Conservation (phyloP, 1,140 invertebrate species). For the Palaemon carinicauda region DNA sequence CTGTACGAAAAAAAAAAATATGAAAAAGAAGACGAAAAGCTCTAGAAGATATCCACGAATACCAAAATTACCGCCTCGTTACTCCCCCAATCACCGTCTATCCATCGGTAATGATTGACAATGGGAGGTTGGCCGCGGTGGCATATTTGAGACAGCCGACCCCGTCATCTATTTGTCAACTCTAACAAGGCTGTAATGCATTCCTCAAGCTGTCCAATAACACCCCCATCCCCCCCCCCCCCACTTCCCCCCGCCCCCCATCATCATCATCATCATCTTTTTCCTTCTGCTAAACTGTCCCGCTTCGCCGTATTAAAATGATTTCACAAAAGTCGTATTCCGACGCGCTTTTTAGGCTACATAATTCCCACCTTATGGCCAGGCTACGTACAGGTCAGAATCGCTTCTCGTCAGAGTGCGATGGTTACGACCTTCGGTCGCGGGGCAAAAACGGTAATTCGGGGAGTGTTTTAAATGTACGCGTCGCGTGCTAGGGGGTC, state of each 20-base stretch:
- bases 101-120: too few relatives aligned
- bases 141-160: too few relatives aligned
- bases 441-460: background rate
- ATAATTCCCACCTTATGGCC: background rate
- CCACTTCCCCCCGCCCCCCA: background rate
- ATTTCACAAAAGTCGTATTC: background rate
- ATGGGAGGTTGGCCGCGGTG: too few relatives aligned
- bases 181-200: too few relatives aligned
- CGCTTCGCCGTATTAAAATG: background rate
- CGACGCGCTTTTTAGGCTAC: background rate
- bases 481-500: slow-evolving; percentile 24
- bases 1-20: too few relatives aligned
- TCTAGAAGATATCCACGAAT: too few relatives aligned
- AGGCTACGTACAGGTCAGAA: background rate
- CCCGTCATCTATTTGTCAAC: too few relatives aligned
- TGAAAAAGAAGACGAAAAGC: too few relatives aligned
- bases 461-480: slow-evolving; percentile 40
- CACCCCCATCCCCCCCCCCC: background rate
- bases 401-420: background rate
- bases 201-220: background rate
- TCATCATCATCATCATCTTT: background rate
- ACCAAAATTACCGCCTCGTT: too few relatives aligned
- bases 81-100: too few relatives aligned
- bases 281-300: slow-evolving; percentile 1
- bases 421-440: background rate